Evolutionary conservation across 2,113 vertebrate genomes (phyloP), one percentile per base, ranked within the genome.

Genomic region (Ctenomys sociabilis): DNA sequence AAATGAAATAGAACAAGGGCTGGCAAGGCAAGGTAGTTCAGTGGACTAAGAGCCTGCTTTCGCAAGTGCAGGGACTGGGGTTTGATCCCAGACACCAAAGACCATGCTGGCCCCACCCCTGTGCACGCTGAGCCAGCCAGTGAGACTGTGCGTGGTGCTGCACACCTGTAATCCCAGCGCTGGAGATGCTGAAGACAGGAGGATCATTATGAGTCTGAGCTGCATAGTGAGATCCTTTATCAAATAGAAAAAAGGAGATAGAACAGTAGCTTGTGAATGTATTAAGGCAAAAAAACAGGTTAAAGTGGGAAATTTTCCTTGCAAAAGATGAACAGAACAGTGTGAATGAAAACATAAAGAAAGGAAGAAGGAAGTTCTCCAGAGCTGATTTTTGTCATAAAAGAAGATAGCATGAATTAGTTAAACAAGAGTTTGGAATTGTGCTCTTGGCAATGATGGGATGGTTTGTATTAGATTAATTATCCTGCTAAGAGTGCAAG

Each of bases 351-450:
- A 92, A 66, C 52, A 43, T 13, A 77, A 59, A 68, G 66, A 91
- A 84, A 21, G 49, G 68, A 92, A 59, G 68, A 88, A 78, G 49
- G 89, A 54, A 85, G 84, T 66, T 85, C 89, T 45, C 26, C n/a
- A 57, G 61, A 72, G 52, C 16, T 85, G 30, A 17, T 85, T 92
- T 92, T 37, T 88, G 37, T 45, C 78, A 1, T 57, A 61, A 88
- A 92, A 88, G 40, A 85, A 85, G 63, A 85, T 85, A 88, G 92
- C 43, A 85, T 24, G 28, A 80, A 83, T 73, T 96, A 19, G 13
- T n/a, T 92, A 85, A 94, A 32, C 35, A 77, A 37, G 43, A 91
- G 30, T 30, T 96, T 88, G 32, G 35, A 94, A 70, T 45, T 88
- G 12, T 64, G 78, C 11, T 92, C n/a, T 59, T 63, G 70, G 37